Evolutionary conservation across 92 coral and sea anemone species (phyloP).

Genomic region (Epizoanthus scotinus): DNA sequence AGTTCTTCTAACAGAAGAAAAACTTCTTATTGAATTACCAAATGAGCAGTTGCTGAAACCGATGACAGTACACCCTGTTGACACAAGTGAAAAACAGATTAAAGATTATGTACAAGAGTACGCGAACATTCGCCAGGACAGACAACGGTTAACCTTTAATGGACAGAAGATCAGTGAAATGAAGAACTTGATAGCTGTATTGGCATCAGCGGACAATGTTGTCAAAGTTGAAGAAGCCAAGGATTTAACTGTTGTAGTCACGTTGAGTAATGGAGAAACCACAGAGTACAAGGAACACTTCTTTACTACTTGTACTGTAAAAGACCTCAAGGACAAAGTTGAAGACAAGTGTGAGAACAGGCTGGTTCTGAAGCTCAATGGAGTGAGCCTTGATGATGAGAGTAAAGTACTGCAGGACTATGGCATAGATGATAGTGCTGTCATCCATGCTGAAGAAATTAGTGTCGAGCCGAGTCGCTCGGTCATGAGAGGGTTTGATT

Average conservation of each 20-base stretch:
- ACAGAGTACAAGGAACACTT: neutral
- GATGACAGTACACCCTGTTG: neutral
- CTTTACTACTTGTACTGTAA: neutral
- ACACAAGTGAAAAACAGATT: neutral
- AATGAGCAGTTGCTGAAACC: neutral
- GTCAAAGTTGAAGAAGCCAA: slow-evolving; percentile 2
- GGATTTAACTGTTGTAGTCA: neutral
- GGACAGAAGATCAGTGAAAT: neutral
- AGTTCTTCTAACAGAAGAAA: neutral
- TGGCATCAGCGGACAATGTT: neutral
- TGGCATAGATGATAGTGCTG: neutral
- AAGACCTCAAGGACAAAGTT: slow-evolving; percentile 3
- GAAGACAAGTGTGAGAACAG: neutral
- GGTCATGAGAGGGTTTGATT: neutral
- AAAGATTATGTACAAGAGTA: slow-evolving; percentile 4
- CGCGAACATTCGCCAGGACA: too few species aligned
- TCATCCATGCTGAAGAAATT: neutral
- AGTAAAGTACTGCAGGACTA: neutral
- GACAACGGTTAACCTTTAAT: slow-evolving; percentile 1
- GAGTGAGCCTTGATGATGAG: neutral
- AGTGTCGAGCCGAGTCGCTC: neutral
- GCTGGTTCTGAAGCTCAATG: neutral
- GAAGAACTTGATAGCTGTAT: neutral
- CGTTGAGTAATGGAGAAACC: neutral
- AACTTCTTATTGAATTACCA: neutral